These are phyloP conservation scores for Pica pica DNA, from an alignment of 2,113 vertebrate genomes.

Conservation along the genomic window DNA sequence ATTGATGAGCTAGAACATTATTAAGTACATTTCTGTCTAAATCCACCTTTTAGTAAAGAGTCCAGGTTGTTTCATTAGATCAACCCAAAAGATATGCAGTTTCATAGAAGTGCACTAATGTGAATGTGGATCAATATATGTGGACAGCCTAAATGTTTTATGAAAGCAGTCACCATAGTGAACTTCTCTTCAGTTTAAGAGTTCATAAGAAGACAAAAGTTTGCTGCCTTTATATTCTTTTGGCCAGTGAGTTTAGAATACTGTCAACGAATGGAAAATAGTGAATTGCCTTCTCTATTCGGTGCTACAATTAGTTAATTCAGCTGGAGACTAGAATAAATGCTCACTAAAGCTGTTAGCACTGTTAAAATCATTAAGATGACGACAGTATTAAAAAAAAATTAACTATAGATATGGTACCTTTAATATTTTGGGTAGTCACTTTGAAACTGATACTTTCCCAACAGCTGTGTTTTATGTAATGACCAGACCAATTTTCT, in stretches of 20 bases:
- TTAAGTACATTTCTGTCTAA: background rate
- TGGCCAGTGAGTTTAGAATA: background rate
- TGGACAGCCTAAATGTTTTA: background rate
- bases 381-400: background rate
- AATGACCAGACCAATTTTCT: background rate
- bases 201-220: background rate
- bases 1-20: background rate
- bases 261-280: background rate
- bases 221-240: background rate
- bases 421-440: background rate
- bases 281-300: background rate
- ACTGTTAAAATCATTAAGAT: background rate
- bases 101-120: background rate
- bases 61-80: background rate
- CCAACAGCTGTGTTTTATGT: background rate
- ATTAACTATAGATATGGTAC: background rate
- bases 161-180: background rate
- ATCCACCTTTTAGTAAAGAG: background rate
- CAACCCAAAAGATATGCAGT: background rate
- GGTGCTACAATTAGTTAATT: background rate
- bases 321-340: background rate
- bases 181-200: background rate
- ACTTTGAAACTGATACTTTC: background rate
- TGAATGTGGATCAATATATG: background rate
- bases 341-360: background rate